Conservation (phyloP, 2,797 vertebrate genomes). For the Amblyopsis hoosieri region DNA sequence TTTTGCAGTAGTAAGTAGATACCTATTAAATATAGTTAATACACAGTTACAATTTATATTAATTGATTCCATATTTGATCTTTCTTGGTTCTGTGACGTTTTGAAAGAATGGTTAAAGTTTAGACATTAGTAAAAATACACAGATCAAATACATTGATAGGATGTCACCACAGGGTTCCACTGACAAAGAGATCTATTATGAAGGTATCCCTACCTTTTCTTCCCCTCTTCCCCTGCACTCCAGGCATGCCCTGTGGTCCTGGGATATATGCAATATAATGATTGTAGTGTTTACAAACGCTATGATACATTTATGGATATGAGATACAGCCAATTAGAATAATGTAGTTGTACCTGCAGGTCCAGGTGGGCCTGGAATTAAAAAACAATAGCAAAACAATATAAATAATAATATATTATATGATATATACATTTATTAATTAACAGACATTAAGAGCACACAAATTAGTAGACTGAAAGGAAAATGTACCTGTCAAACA, state of each 20-base stretch:
- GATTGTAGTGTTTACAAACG: background rate
- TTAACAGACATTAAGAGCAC: background rate
- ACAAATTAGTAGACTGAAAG: background rate
- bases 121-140: background rate
- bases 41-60: too few species aligned
- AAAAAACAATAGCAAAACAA: background rate
- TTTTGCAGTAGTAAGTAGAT: too few species aligned
- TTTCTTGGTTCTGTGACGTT: too few species aligned
- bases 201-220: constrained; percentile 73
- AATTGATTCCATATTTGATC: too few species aligned
- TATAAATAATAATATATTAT: background rate
- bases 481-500: constrained; percentile 85
- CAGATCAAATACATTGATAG: background rate
- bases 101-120: too few species aligned
- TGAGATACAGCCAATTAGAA: background rate
- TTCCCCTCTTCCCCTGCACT: constrained; percentile 82
- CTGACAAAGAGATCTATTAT: background rate
- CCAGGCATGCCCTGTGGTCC: constrained; percentile 81
- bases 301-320: background rate
- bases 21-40: too few species aligned
- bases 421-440: background rate
- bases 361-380: constrained; percentile 82
- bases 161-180: background rate
- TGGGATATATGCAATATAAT: constrained; percentile 57
- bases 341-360: constrained; percentile 79